Evolutionary conservation across 2,888 invertebrate genomes (phyloP).

Genomic region (Scotopteryx bipunctaria): DNA sequence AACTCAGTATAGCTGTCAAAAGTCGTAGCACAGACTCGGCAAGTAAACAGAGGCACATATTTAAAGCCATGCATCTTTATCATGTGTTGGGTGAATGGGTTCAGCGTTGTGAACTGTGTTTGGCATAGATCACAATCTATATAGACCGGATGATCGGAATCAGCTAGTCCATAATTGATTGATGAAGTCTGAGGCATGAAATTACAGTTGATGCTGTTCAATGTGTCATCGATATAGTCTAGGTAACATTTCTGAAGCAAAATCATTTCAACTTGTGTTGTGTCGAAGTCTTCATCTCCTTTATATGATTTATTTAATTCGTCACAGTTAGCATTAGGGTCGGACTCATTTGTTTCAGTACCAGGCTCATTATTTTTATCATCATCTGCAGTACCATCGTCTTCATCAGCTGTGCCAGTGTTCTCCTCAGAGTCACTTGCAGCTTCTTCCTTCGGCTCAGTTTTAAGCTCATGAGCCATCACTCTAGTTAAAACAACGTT

Average conservation of each 20-base stretch:
- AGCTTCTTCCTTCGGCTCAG: slow-evolving; percentile 44
- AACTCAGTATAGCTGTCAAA: slow-evolving; percentile 66
- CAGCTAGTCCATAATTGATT: slow-evolving; percentile 56
- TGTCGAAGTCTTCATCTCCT: slow-evolving; percentile 75
- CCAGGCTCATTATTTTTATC: slow-evolving; percentile 9
- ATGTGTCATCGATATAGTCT: slow-evolving; percentile 60
- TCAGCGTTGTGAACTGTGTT: slow-evolving; percentile 49
- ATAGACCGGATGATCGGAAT: slow-evolving; percentile 46
- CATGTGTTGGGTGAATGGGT: slow-evolving; percentile 59
- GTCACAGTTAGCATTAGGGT: background rate
- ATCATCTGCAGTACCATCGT: slow-evolving; percentile 9
- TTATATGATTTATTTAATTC: slow-evolving; percentile 45
- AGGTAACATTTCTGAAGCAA: slow-evolving; percentile 68
- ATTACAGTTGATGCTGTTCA: slow-evolving; percentile 56
- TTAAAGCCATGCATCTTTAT: slow-evolving; percentile 67
- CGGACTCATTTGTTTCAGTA: background rate
- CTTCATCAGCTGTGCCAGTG: slow-evolving; percentile 6
- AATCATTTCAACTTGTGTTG: slow-evolving; percentile 72
- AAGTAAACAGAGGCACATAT: slow-evolving; percentile 60
- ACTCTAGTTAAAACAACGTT: background rate
- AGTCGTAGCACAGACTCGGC: slow-evolving; percentile 67
- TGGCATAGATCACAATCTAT: slow-evolving; percentile 64
- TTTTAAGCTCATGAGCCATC: background rate
- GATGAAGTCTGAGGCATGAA: slow-evolving; percentile 56
- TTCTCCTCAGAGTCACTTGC: slow-evolving; percentile 33